Conservation (phyloP, 2,888 invertebrate genomes). For the Reticulitermes lucifugus region DNA sequence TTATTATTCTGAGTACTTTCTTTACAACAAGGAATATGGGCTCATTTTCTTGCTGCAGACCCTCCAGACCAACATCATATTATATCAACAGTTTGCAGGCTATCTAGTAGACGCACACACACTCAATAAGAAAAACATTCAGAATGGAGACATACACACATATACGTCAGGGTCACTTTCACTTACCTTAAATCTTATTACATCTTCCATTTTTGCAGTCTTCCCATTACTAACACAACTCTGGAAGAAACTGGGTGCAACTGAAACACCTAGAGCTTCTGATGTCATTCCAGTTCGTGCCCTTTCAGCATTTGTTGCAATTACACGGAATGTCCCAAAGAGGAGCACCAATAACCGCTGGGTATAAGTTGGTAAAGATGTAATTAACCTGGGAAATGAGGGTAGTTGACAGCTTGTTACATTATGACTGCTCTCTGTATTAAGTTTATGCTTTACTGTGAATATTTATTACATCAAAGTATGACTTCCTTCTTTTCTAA, state of each 20-base stretch:
- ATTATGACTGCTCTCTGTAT: too few species aligned
- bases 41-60: too few species aligned
- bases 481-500: too few species aligned
- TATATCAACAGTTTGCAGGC: constrained; percentile 23
- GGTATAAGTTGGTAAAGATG: constrained; percentile 88
- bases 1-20: too few species aligned
- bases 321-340: constrained; percentile 96
- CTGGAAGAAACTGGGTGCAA: constrained; percentile 96
- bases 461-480: too few species aligned
- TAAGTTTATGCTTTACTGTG: too few species aligned
- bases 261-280: constrained; percentile 94
- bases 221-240: constrained; percentile 95
- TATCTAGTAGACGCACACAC: constrained; percentile 2
- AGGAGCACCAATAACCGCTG: constrained; percentile 94
- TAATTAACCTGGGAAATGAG: constrained; percentile 76
- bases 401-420: background rate
- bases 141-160: background rate
- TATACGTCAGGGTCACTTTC: background rate
- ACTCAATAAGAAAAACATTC: constrained; percentile 13
- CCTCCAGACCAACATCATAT: background rate
- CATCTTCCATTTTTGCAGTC: constrained; percentile 96
- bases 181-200: constrained; percentile 90
- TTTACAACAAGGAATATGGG: too few species aligned
- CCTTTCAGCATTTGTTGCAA: constrained; percentile 91
- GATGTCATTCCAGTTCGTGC: constrained; percentile 95